Evolutionary conservation across 2,113 vertebrate species (phyloP), one percentile per base, ranked within the genome.

Genomic region (Pandion haliaetus): DNA sequence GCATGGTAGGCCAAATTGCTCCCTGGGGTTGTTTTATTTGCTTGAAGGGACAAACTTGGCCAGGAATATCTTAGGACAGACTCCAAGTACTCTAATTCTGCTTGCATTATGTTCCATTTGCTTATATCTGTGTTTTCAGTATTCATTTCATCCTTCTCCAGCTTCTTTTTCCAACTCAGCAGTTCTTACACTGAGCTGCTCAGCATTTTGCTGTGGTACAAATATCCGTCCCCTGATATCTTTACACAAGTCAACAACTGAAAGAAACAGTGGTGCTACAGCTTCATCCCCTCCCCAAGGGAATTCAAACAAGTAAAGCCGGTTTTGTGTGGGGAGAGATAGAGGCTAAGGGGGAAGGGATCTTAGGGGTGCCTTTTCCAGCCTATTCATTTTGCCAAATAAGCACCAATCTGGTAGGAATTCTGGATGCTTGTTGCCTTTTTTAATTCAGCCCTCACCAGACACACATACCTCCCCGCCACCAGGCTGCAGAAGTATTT

Each of bases 71-170:
- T 90, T 88, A 90, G 81, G 86, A 85, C 62, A 91, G 94, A 26
- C 58, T 96, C 95, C 91, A 97, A 97, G 62, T 66, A 73, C 74
- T 85, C 58, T 94, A 93, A 95, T 95, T 89, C 82, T 77, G 70
- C 71, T 82, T 87, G 70, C 87, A 91, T 88, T 97, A 77, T 77
- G 50, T 79, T 85, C 84, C 87, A 86, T 91, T 97, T 93, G 90
- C 84, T 90, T 88, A 95, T 96, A 93, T 80, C 66, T 91, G 29
- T 80, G 74, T 77, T 93, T 91, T 93, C 82, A 69, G 86, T 58
- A 86, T 94, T 93, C 89, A 95, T 96, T 97, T 97, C 78, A 95
- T 95, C 91, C 42, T 90, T 66, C 54, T 96, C 89, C 94, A 95
- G 78, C 77, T 91, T 54, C 86, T 89, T 97, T 95, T 91, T 85